Conservation (phyloP, 2,888 invertebrate species). For the Pachydiplax longipennis region DNA sequence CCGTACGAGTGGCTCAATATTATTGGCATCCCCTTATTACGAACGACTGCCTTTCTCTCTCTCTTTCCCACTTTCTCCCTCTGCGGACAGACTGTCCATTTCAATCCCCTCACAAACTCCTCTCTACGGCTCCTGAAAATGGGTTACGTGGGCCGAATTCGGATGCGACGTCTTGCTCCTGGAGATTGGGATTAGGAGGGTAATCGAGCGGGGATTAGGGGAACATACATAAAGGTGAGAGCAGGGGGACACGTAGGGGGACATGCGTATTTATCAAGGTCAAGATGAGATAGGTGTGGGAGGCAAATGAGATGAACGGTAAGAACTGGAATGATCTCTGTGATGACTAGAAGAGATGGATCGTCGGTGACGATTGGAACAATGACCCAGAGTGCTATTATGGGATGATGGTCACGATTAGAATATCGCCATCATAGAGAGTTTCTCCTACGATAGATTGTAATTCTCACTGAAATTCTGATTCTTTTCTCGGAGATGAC, state of each 20-base stretch:
- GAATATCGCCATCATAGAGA: too few species aligned
- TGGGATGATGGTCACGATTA: too few species aligned
- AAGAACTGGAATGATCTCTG: not conserved
- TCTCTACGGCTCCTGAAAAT: not conserved
- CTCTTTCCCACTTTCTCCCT: not conserved
- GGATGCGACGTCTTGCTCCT: constrained; percentile 3
- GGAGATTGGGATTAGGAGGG: constrained; percentile 23
- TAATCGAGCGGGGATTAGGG: not conserved
- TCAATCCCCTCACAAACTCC: not conserved
- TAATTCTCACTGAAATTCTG: too few species aligned
- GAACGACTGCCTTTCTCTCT: not conserved
- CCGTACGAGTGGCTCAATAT: not conserved
- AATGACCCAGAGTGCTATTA: too few species aligned
- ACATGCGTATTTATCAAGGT: not conserved
- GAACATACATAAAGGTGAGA: not conserved
- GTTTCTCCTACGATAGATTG: too few species aligned
- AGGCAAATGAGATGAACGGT: not conserved
- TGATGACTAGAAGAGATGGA: not conserved
- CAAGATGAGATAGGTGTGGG: not conserved
- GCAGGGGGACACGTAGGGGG: not conserved
- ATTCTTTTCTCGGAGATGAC: too few species aligned
- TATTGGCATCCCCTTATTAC: not conserved
- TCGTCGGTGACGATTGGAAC: not conserved
- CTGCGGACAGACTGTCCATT: not conserved
- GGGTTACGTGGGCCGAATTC: constrained; percentile 28